Percentiles rank a stretch among this genome's conserved stretches.
Evolutionary conservation across 2,797 vertebrate species (phyloP).

Genomic region (Chelon labrosus): DNA sequence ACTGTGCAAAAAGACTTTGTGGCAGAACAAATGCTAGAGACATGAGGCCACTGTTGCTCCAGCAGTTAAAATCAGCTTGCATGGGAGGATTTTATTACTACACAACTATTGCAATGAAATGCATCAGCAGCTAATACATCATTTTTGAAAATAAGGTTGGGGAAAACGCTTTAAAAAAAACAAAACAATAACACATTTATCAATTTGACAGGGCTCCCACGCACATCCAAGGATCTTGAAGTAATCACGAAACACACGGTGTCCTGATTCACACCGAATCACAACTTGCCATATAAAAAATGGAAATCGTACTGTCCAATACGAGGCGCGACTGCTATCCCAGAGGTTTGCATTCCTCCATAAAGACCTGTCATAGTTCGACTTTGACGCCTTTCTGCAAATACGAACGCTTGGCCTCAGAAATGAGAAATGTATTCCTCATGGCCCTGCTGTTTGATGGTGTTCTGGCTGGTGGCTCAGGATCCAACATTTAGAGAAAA

Average conservation of each 20-base stretch:
- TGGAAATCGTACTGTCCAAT: constrained; percentile 37
- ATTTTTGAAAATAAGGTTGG: constrained; percentile 41
- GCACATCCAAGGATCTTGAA: constrained; percentile 67
- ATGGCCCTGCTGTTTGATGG: constrained; percentile 48
- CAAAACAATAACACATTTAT: constrained; percentile 66
- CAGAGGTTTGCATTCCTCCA: constrained; percentile 51
- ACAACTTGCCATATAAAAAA: constrained; percentile 40
- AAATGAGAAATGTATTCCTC: constrained; percentile 52
- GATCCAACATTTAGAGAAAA: constrained; percentile 31
- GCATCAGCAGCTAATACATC: constrained; percentile 55
- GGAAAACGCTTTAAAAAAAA: constrained; percentile 37
- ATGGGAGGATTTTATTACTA: constrained; percentile 23
- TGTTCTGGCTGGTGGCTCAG: constrained; percentile 34
- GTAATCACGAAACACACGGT: constrained; percentile 60
- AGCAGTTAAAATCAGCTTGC: constrained; percentile 20
- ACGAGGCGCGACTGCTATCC: constrained; percentile 41
- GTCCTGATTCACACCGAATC: constrained; percentile 57
- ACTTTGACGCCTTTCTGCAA: constrained; percentile 46
- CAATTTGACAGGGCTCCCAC: constrained; percentile 61
- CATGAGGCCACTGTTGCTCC: constrained; percentile 19
- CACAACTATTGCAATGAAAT: constrained; percentile 46
- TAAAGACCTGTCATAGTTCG: constrained; percentile 55
- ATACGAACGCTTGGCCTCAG: constrained; percentile 53
- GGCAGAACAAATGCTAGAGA: background rate
- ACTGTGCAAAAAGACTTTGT: too few species aligned